phyloP scores from a whole-genome alignment of 2,888 invertebrate genomes.

The Patella pellucida region DNA sequence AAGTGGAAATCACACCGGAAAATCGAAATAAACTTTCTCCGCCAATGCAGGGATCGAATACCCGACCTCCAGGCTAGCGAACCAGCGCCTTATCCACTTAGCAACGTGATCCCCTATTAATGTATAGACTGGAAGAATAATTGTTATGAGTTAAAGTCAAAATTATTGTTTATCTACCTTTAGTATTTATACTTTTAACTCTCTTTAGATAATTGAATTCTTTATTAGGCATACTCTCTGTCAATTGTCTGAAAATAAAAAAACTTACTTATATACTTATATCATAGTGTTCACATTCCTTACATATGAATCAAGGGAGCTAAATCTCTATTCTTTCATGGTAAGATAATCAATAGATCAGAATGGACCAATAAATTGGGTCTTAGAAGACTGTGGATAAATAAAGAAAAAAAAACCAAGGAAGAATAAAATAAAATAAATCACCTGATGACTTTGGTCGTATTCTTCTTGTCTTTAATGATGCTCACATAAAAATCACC shows the following conservation, averaged over 20 bases:
- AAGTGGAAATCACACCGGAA: no score
- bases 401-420: background rate
- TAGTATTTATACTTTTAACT: slow-evolving; percentile 32
- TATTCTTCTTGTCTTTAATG: slow-evolving; percentile 41
- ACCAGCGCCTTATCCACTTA: no score
- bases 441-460: slow-evolving; percentile 42
- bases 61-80: no score
- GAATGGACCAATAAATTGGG: background rate
- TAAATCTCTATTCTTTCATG: no score
- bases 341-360: no score
- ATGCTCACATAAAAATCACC: slow-evolving; percentile 41
- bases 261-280: background rate
- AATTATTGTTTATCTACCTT: slow-evolving; percentile 26
- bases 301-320: no score
- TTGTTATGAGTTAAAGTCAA: background rate
- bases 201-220: slow-evolving; percentile 47
- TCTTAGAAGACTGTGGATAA: background rate
- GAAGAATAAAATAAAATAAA: background rate
- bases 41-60: no score
- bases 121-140: background rate
- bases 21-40: no score
- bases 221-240: slow-evolving; percentile 34
- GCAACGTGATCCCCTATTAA: no score
- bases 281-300: no score
- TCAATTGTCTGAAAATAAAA: slow-evolving; percentile 34